Evolutionary conservation across 2,888 invertebrate species (phyloP), one percentile per base, ranked within the genome.

Genomic region (Cotesia congregata): DNA sequence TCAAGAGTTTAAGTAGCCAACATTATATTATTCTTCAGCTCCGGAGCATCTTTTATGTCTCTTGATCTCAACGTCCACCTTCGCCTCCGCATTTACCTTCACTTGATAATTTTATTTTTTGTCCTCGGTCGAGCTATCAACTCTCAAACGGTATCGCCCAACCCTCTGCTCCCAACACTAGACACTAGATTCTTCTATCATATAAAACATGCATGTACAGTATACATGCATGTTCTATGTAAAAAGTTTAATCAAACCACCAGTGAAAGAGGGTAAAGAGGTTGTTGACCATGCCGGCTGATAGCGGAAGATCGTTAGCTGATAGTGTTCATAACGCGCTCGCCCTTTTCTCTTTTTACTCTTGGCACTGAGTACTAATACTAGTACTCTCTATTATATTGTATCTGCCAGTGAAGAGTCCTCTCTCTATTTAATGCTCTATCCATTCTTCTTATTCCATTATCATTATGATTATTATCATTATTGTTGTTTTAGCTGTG

Each of bases 271-370:
- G 82, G 83, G 84, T 85, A 83, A 85, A 82, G 83, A 85, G 86
- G 86, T 86, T 86, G 84, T 85, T 85, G 86, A 85, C 85, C 86
- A 86, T 75, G 79, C 74, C 75, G 76, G 50, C 12, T 80, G 83
- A 81, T 83, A 83, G 85, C 82, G 83, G 80, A 83, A 87, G 86
- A 85, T 87, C 81, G 79, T 79, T 82, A 83, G 80, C 82, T 83
- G 86, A 86, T 86, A 85, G 82, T 80, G 83, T 77, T 77, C 73
- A 74, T 80, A 77, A 80, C 78, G 50, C 71, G 50, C 12, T 50
- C 67, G 68, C 68, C 74, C 74, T 67, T 74, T 75, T 61, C 67
- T 71, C 71, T 40, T 61, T n/a, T 20, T 70, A 39, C 41, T 39
- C 72, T 20, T 68, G 20, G 7, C 60, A 30, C 68, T 67, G 41